phyloP scores from a whole-genome alignment of 1,140 invertebrate genomes.

The Diuraphis noxia region DNA sequence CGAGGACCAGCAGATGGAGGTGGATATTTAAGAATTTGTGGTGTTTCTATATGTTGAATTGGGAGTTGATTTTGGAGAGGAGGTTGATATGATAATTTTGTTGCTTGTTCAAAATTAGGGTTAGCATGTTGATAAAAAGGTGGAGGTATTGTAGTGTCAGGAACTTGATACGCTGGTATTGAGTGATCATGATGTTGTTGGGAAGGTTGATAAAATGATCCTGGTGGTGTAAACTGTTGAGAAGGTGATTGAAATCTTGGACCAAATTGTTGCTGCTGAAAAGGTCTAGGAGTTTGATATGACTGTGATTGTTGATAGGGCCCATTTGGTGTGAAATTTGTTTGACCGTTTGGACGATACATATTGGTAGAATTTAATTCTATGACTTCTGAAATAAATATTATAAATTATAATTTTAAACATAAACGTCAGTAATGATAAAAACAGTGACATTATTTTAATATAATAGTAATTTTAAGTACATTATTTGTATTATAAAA shows the following conservation, averaged over 20 bases:
- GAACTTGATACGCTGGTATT: background rate
- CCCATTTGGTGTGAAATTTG: background rate
- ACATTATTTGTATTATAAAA: no score
- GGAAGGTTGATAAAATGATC: background rate
- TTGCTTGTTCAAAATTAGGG: no score
- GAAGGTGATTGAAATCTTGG: conserved; percentile 33
- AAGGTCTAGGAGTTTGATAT: conserved; percentile 12
- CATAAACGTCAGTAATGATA: no score
- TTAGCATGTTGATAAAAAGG: conserved; percentile 7
- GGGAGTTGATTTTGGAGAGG: background rate
- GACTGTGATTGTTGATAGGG: conserved; percentile 5
- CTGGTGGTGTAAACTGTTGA: conserved; percentile 11
- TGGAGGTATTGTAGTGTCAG: background rate
- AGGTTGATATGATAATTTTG: background rate
- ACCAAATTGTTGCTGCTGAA: conserved; percentile 43
- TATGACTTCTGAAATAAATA: background rate
- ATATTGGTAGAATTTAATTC: background rate
- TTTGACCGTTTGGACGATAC: conserved; percentile 1
- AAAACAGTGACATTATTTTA: no score
- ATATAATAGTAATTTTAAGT: no score
- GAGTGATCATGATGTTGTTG: background rate
- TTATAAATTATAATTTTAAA: no score
- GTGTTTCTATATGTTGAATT: background rate
- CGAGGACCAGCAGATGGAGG: background rate
- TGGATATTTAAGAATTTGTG: conserved; percentile 20